Conservation (phyloP, 2,888 invertebrate species). For the Parochlus steinenii region DNA sequence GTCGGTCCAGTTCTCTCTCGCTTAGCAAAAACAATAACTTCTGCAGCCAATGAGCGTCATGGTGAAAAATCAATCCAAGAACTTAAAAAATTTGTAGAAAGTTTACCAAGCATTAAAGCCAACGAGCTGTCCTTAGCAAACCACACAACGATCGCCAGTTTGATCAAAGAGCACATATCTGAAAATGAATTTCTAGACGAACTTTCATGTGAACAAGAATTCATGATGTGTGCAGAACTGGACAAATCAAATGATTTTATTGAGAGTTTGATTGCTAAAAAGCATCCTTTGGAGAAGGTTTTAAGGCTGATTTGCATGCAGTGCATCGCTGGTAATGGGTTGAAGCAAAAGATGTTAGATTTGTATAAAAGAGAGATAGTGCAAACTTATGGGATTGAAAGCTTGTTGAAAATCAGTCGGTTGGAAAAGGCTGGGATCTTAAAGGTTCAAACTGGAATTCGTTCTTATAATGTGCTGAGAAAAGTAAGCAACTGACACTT, state of each 20-base stretch:
- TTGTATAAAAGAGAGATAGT: conserved; percentile 56
- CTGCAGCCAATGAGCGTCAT: conserved; percentile 70
- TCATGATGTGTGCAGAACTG: conserved; percentile 78
- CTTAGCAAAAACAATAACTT: conserved; percentile 72
- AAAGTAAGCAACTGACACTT: conserved; percentile 34
- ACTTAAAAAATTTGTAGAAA: conserved; percentile 83
- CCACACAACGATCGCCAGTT: conserved; percentile 87
- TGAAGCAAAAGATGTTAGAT: conserved; percentile 70
- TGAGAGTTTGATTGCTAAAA: conserved; percentile 80
- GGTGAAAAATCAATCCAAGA: conserved; percentile 83
- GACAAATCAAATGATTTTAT: conserved; percentile 79
- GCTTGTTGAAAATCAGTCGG: conserved; percentile 65
- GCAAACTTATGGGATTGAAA: conserved; percentile 76
- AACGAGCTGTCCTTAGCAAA: conserved; percentile 71
- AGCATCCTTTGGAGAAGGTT: conserved; percentile 65
- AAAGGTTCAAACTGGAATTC: conserved; percentile 49
- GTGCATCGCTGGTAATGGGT: conserved; percentile 78
- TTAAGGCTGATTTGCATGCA: conserved; percentile 84
- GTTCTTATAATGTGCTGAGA: conserved; percentile 58
- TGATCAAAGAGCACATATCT: conserved; percentile 71
- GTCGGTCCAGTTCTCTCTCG: conserved; percentile 72
- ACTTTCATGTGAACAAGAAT: conserved; percentile 76
- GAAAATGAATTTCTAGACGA: conserved; percentile 60
- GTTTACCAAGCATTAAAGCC: conserved; percentile 71
- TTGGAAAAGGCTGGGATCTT: conserved; percentile 76